Base-by-base conservation (phyloP, 2,113 vertebrate species). In the Bombycilla garrulus region DNA sequence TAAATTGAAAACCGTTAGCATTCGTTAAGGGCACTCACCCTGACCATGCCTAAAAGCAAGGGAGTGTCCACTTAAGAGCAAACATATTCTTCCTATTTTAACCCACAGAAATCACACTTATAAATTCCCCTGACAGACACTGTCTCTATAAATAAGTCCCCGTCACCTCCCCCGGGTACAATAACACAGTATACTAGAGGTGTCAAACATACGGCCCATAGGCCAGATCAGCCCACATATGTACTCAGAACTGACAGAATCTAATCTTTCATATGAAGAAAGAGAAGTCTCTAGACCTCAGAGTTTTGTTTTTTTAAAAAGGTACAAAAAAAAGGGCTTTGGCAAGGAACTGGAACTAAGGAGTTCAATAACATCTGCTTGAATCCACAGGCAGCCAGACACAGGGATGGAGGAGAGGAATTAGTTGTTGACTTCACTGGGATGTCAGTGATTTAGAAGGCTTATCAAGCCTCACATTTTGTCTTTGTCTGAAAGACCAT, bases 171-270 rank as follows among this genome's bases (percentile, higher is more conserved):
- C 85, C 93, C 95, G 90, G 94, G 94, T 96, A 96, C 93, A 96
- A 95, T 96, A 96, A 96, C 95, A 95, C 96, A 96, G 92, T 96
- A 97, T 92, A 95, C 94, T 91, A 95, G 96, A 96, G 94, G 95
- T 96, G 96, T 96, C 94, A 96, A 96, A 97, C 96, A 95, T 96
- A 96, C 92, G 95, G 96, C 95, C 96, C 84, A 95, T 97, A 97
- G 95, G 96, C 96, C 95, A 97, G 90, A 97, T 96, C 96, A 97
- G 90, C 95, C 95, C 96, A 96, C 94, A 66, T 95, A 96, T 97
- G 96, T 97, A 97, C 96, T 96, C 94, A 95, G 93, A 95, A 44
- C 92, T 96, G 94, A 95, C 95, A 97, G 88, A 96, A 96, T 94
- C 94, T 96, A 92, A 96, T 96, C 93, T 94, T 93, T 90, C 93